Percentiles rank a stretch among this genome's conserved stretches.
Evolutionary conservation across 2,888 invertebrate genomes (phyloP).

Genomic region (Geotrupes spiniger): DNA sequence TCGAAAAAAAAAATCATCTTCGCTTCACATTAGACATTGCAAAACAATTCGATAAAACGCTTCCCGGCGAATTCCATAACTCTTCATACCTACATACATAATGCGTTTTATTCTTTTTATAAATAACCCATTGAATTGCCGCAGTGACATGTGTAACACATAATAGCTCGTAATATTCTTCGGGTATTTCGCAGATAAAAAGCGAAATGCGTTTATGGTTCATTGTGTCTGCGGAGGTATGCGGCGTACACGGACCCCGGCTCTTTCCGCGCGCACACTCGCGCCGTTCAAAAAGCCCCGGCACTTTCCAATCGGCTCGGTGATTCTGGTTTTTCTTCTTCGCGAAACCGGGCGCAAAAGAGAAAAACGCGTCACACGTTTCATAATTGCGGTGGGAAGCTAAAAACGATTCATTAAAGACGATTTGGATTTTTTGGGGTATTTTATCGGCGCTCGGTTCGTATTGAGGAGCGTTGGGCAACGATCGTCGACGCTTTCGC

Average conservation of each 20-base stretch:
- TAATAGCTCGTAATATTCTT: constrained; percentile 1
- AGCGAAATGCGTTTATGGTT: constrained; percentile 6
- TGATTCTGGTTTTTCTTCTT: constrained; percentile 4
- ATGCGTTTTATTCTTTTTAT: constrained; percentile 1
- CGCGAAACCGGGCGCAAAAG: neutral
- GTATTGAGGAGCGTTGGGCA: too few species aligned
- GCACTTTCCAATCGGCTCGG: neutral
- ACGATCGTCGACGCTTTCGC: too few species aligned
- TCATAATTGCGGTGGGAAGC: too few species aligned
- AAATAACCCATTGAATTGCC: constrained; percentile 1
- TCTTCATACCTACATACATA: neutral
- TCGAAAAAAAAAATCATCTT: too few species aligned
- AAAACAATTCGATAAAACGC: too few species aligned
- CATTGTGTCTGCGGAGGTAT: constrained; percentile 5
- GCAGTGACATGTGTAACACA: constrained; percentile 7
- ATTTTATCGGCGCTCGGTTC: too few species aligned
- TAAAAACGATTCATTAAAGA: too few species aligned
- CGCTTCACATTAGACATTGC: too few species aligned
- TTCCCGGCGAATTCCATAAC: neutral
- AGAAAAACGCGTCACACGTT: too few species aligned
- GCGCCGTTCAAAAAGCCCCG: too few species aligned
- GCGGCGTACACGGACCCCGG: neutral
- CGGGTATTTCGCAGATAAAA: constrained; percentile 3
- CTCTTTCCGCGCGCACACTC: neutral
- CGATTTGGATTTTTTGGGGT: too few species aligned